Conservation (phyloP, 2,888 invertebrate species). For the Uropetala carovei region DNA sequence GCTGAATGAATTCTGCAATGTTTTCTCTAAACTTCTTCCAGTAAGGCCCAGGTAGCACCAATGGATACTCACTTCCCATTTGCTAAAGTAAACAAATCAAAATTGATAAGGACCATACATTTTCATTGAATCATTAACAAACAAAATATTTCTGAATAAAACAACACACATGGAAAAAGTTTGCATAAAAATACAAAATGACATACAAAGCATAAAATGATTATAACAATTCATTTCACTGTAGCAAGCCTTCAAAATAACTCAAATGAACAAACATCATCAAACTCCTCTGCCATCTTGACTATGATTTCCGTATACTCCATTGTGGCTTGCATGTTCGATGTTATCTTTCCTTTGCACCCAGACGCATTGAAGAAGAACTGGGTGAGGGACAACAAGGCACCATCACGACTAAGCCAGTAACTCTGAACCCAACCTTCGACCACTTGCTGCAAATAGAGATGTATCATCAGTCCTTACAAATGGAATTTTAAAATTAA, state of each 20-base stretch:
- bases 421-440: constrained; percentile 82
- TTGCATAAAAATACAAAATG: not conserved
- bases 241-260: not conserved
- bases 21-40: constrained; percentile 79
- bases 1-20: constrained; percentile 79
- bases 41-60: constrained; percentile 78
- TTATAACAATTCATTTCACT: too few species aligned
- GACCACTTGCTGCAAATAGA: constrained; percentile 70
- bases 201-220: too few species aligned
- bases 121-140: too few species aligned
- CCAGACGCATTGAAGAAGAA: constrained; percentile 80
- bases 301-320: constrained; percentile 79
- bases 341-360: constrained; percentile 77
- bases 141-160: not conserved
- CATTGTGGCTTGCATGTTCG: constrained; percentile 77
- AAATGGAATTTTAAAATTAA: not conserved
- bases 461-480: not conserved
- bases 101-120: not conserved
- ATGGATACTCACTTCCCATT: constrained; percentile 80
- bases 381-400: constrained; percentile 79
- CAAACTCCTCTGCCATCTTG: constrained; percentile 80
- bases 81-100: constrained; percentile 69
- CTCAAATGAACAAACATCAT: constrained; percentile 74
- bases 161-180: not conserved
- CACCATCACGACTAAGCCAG: constrained; percentile 77